A percentile compares a stretch with the other conserved stretches of the same genome.
Evolutionary conservation across 2,113 vertebrate species (phyloP).

Genomic region (Pseudorhombus dupliciocellatus): DNA sequence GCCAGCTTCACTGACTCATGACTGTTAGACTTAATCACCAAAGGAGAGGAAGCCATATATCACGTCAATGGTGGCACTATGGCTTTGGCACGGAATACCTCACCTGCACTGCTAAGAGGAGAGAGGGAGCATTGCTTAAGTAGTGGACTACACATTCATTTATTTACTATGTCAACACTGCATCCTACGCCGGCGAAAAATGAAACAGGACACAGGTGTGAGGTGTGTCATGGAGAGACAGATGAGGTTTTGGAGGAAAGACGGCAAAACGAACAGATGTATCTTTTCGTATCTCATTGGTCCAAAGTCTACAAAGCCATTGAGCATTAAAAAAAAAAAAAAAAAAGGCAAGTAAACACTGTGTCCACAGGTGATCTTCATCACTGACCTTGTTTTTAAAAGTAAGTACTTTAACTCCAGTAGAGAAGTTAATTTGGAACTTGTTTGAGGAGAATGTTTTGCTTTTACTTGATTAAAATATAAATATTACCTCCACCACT

Average conservation of each 20-base stretch:
- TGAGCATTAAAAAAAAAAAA: background rate
- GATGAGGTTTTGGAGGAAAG: background rate
- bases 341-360: no score
- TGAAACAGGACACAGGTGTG: background rate
- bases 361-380: no score
- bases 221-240: background rate
- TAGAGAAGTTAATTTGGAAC: no score
- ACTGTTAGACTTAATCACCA: conserved; percentile 56
- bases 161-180: background rate
- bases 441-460: no score
- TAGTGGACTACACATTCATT: background rate
- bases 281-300: conserved; percentile 29
- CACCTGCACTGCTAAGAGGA: conserved; percentile 18
- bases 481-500: no score
- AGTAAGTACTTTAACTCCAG: no score
- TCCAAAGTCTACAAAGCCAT: conserved; percentile 5
- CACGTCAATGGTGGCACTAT: conserved; percentile 6
- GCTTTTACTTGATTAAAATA: no score
- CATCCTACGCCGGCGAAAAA: background rate
- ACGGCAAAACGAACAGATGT: background rate
- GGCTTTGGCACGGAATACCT: conserved; percentile 25
- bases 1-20: conserved; percentile 66
- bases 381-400: no score
- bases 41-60: conserved; percentile 33
- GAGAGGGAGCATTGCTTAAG: background rate